Base-by-base conservation (phyloP, 2,888 invertebrate genomes). In the Nephrotoma flavescens region DNA sequence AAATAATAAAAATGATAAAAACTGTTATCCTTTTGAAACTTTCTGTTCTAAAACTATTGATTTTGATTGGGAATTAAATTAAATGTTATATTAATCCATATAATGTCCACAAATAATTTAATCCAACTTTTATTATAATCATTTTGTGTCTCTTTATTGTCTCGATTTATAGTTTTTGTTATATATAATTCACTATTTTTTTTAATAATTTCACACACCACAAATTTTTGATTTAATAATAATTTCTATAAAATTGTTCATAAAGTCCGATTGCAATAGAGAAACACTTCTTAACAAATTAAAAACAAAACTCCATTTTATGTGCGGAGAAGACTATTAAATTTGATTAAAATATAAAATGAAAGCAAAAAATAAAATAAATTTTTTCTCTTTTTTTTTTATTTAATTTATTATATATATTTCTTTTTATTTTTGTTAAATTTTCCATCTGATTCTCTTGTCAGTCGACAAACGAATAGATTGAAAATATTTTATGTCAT, bases 11-110 rank as follows among this genome's bases (percentile, higher is more conserved):
- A 71, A 71, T 57, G 52, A 57, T 57, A 57, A 71, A 71, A 71
- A 71, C 71, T 71, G 71, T 71, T 71, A 71, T 71, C 71, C 71
- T 31, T 71, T 31, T 19, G 71, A 71, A 71, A 71, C 71, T 71
- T 71, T 71, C 31, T 71, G 71, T 71, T 71, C 71, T 31, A 71
- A 71, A 71, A 71, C 71, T 71, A 71, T 71, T 84, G 41, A 83
- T 83, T 83, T 83, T 41, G 83, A 42, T 84, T 42, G 19, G 42
- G 15, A 42, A 84, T 84, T 42, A 84, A 84, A 84, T 84, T 41
- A 42, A 84, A 84, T 84, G 84, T 84, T 84, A 84, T 84, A 84
- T 84, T 84, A 84, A 84, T 84, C 84, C 84, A 84, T 84, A 84
- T 7, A 84, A 84, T 84, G 84, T 84, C 84, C 84, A 84, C 42